Evolutionary conservation across 2,888 invertebrate species (phyloP).

Genomic region (Aproaerema taeniolella): DNA sequence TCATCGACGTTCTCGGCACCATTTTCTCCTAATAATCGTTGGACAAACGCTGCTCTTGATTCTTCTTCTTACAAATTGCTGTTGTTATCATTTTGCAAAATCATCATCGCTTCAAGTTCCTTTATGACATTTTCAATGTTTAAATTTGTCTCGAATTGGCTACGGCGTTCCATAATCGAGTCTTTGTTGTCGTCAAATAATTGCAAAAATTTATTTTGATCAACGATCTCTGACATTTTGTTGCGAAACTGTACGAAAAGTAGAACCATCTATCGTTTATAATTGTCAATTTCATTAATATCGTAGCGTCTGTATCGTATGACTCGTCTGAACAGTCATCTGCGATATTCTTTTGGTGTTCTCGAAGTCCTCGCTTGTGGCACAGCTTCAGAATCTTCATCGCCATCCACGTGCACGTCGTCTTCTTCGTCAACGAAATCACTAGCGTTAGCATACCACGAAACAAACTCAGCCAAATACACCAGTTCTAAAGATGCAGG

Average conservation of each 20-base stretch:
- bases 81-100: too few species aligned
- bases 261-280: slow-evolving; percentile 38
- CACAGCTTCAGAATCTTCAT: slow-evolving; percentile 27
- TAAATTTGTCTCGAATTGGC: too few species aligned
- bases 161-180: too few species aligned
- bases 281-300: slow-evolving; percentile 33
- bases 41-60: too few species aligned
- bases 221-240: slow-evolving; percentile 30
- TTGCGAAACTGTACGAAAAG: slow-evolving; percentile 37
- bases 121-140: too few species aligned
- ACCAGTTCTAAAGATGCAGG: slow-evolving; percentile 25
- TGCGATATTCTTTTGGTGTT: slow-evolving; percentile 28
- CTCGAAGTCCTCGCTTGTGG: slow-evolving; percentile 24
- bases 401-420: slow-evolving; percentile 31
- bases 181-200: too few species aligned
- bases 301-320: slow-evolving; percentile 43
- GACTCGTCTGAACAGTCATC: slow-evolving; percentile 27
- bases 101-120: too few species aligned
- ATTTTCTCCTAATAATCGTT: too few species aligned
- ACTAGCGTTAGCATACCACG: slow-evolving; percentile 30
- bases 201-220: slow-evolving; percentile 26
- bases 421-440: slow-evolving; percentile 35
- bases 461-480: slow-evolving; percentile 30
- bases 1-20: too few species aligned
- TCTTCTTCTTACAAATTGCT: too few species aligned